Evolutionary conservation across 2,797 vertebrate genomes (phyloP).

Genomic region (Neostethus bicornis): DNA sequence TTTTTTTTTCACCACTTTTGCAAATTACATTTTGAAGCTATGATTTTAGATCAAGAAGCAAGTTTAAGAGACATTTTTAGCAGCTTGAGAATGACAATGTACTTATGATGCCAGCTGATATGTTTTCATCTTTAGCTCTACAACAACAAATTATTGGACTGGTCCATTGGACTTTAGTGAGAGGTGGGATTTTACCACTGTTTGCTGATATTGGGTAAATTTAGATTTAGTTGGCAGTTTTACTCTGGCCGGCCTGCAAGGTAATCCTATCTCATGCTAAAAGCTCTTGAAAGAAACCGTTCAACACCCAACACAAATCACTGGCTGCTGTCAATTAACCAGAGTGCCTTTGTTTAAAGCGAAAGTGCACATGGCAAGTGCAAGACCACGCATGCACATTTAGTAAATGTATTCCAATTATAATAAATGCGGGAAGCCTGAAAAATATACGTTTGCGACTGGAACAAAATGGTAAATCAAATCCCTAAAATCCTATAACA

Average conservation of each 20-base stretch:
- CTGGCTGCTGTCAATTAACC: conserved; percentile 64
- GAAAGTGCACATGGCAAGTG: conserved; percentile 18
- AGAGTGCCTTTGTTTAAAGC: conserved; percentile 63
- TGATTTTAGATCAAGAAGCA: conserved; percentile 27
- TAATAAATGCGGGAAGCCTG: conserved; percentile 24
- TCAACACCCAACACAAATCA: conserved; percentile 64
- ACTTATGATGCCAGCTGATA: conserved; percentile 21
- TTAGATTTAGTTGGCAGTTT: conserved; percentile 47
- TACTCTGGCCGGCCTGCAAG: conserved; percentile 34
- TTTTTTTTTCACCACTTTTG: conserved; percentile 21
- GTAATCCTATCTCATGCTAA: conserved; percentile 35
- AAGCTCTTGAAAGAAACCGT: conserved; percentile 47
- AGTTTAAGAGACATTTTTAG: conserved; percentile 28
- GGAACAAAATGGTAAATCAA: conserved; percentile 10
- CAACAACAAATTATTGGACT: conserved; percentile 16
- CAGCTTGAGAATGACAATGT: conserved; percentile 11
- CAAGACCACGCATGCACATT: conserved; percentile 22
- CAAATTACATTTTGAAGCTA: conserved; percentile 24
- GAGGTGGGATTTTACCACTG: conserved; percentile 15
- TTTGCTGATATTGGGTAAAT: conserved; percentile 47
- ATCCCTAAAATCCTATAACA: background rate
- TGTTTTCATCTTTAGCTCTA: conserved; percentile 23
- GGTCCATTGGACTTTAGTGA: conserved; percentile 31
- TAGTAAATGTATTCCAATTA: conserved; percentile 43
- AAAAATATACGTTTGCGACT: conserved; percentile 24